Conservation (phyloP, 1,140 invertebrate genomes). For the Ditylenchus dipsaci region DNA sequence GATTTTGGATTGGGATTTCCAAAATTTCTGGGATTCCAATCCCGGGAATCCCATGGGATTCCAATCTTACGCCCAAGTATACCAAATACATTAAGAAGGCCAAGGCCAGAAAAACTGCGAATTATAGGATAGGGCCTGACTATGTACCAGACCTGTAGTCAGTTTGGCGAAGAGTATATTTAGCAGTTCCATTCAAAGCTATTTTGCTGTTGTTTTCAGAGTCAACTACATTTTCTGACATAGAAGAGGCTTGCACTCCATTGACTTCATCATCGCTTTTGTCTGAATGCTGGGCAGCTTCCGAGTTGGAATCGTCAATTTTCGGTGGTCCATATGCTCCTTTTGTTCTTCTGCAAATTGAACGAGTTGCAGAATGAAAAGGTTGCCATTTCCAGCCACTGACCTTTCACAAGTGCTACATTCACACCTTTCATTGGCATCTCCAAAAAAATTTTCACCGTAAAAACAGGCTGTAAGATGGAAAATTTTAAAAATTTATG, state of each 20-base stretch:
- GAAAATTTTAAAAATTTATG: too few relatives aligned
- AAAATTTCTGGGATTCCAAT: too few relatives aligned
- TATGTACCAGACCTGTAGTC: conserved; percentile 6
- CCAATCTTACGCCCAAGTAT: too few relatives aligned
- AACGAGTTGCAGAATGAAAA: not conserved
- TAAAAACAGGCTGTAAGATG: conserved; percentile 74
- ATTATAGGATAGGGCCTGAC: too few relatives aligned
- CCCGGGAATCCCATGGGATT: too few relatives aligned
- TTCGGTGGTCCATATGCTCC: conserved; percentile 13
- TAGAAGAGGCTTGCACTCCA: not conserved
- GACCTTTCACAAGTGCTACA: conserved; percentile 43
- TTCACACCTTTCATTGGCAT: conserved; percentile 38
- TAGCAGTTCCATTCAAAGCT: not conserved
- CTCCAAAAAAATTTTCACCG: conserved; percentile 63
- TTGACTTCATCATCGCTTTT: not conserved
- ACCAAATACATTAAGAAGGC: too few relatives aligned
- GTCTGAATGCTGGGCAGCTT: not conserved
- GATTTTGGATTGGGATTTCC: too few relatives aligned
- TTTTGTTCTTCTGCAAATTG: not conserved
- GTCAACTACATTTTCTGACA: not conserved
- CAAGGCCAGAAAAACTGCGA: too few relatives aligned
- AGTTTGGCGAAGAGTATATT: conserved; percentile 18
- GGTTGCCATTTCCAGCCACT: not conserved
- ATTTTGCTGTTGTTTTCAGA: conserved; percentile 3
- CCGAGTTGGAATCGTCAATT: not conserved